Base-by-base conservation (phyloP, 2,888 invertebrate genomes). In the Beris morrisii region DNA sequence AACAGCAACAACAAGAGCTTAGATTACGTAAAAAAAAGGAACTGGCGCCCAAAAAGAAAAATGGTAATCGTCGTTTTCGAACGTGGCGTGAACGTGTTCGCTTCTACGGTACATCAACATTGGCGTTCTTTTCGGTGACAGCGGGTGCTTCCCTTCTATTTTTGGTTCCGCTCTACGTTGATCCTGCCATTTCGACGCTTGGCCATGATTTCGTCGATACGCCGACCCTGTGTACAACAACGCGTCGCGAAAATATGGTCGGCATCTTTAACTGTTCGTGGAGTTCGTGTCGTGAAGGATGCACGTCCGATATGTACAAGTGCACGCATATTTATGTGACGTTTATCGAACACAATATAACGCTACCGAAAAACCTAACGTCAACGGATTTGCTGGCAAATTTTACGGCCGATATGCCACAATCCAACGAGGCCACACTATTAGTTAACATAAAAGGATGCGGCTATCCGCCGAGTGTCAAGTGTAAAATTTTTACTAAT, bases 371-470 rank as follows among this genome's bases (percentile, higher is more conserved):
- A 70, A 80, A 80, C 69, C 76, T 79, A 76, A 80, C 79, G 73
- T 79, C 78, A 68, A 67, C 67, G 67, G 63, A 67, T 67, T 50
- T 69, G 57, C 67, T 67, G 50, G 76, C 73, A 67, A 80, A 79
- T 70, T 80, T 75, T 68, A 80, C 79, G 63, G 75, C 79, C 69
- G 80, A 80, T 66, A 76, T 76, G 76, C 78, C 78, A 70, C 79
- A 79, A 70, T 78, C 79, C 66, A 75, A 81, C 50, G 84, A 85
- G 74, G 85, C 85, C 38, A 83, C 85, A 44, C 77, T 93, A 75
- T 85, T 92, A 59, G 91, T 94, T 70, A 94, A 94, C 79, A 92
- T 93, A 46, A 93, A 94, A 82, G 94, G 93, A 57, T 94, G 94
- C 78, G 93, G 93, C 31, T 94, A 93, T 81, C 93, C 94, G 52